phyloP scores from a whole-genome alignment of 2,797 vertebrate genomes.

The Zonotrichia albicollis region DNA sequence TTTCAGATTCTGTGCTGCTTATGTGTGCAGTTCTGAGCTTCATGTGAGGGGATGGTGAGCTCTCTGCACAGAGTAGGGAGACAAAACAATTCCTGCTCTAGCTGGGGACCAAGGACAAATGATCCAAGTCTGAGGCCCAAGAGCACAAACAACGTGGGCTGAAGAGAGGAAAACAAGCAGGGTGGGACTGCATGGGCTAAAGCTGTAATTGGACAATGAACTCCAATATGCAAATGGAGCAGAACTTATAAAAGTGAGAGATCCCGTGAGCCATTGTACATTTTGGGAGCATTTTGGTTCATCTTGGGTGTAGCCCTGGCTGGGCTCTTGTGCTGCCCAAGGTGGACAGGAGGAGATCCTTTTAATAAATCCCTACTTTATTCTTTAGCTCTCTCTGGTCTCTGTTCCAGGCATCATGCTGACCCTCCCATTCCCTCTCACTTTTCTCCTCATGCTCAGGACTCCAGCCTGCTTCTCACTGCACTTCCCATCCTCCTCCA shows the following conservation, averaged over 20 bases:
- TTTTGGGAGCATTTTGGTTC: background rate
- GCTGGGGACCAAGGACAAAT: background rate
- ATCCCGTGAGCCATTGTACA: fast-evolving
- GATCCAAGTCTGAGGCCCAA: background rate
- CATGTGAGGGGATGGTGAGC: background rate
- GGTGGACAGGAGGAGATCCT: background rate
- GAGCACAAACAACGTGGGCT: fast-evolving
- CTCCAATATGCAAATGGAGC: background rate
- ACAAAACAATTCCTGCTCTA: background rate
- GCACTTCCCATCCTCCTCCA: background rate
- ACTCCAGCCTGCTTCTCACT: background rate
- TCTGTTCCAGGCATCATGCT: background rate
- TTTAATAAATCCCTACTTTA: background rate
- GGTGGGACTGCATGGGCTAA: fast-evolving
- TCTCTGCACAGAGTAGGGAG: background rate
- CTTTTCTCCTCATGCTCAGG: background rate
- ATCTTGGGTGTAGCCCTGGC: background rate
- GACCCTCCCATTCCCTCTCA: fast-evolving
- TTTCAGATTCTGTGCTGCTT: background rate
- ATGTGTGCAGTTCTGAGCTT: background rate
- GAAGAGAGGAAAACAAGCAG: background rate
- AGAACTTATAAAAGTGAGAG: fast-evolving
- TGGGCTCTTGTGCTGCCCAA: background rate
- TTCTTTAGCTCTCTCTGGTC: background rate
- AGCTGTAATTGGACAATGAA: fast-evolving